Conservation (phyloP, 2,113 vertebrate species). For the Arenaria interpres region DNA sequence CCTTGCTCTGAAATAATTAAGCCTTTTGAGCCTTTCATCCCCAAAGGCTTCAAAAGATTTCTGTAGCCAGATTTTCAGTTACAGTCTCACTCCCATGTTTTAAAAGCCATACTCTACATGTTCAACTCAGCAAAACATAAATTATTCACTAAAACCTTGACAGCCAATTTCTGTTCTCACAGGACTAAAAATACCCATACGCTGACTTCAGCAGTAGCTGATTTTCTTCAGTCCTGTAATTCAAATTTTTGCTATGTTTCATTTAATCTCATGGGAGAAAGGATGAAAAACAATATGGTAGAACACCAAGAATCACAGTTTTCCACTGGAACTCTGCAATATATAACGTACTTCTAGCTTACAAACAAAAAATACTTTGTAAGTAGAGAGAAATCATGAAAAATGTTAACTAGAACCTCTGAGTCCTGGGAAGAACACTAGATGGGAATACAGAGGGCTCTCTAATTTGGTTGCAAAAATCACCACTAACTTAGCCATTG, state of each 20-base stretch:
- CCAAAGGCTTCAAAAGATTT: neutral
- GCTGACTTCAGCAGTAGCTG: neutral
- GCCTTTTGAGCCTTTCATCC: neutral
- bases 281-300: neutral
- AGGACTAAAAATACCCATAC: neutral
- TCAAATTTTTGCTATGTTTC: neutral
- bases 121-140: neutral
- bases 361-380: neutral
- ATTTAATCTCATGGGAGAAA: neutral
- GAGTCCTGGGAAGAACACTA: neutral
- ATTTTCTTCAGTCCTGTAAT: neutral
- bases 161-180: neutral
- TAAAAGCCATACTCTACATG: neutral
- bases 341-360: neutral
- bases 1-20: neutral
- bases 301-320: rapidly evolving
- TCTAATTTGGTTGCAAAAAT: neutral
- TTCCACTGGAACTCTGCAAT: neutral
- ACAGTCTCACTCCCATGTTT: neutral
- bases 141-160: neutral
- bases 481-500: neutral
- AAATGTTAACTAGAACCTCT: neutral
- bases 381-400: neutral
- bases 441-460: neutral
- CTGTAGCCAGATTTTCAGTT: neutral